These are phyloP conservation scores for Bathynomus jamesi DNA, from an alignment of 1,140 invertebrate species.

Conservation along the genomic window DNA sequence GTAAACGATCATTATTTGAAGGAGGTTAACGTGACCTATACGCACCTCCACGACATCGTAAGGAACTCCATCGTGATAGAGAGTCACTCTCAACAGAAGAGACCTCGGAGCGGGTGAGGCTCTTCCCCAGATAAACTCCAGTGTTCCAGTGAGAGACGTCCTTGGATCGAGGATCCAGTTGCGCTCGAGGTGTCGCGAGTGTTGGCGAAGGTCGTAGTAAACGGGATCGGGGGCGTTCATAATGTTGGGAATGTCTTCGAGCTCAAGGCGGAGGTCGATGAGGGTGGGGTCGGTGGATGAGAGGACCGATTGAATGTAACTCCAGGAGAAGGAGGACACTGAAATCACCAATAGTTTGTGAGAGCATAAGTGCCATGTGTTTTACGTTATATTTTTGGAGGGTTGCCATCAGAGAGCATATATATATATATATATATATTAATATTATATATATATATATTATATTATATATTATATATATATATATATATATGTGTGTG, in stretches of 20 bases:
- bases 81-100: conserved; percentile 9
- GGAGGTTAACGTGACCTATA: too few species aligned
- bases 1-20: too few species aligned
- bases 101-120: conserved; percentile 27
- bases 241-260: conserved; percentile 8
- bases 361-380: too few species aligned
- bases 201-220: conserved; percentile 24
- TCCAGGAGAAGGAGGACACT: conserved; percentile 34
- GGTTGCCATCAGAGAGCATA: background rate
- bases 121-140: conserved; percentile 28
- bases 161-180: conserved; percentile 16
- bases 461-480: background rate
- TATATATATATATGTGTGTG: conserved; percentile 5
- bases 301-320: conserved; percentile 24
- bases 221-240: conserved; percentile 20
- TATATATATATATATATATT: background rate
- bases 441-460: background rate
- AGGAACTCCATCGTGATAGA: conserved; percentile 17
- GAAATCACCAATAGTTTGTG: background rate
- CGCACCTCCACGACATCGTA: conserved; percentile 26
- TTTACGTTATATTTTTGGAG: too few species aligned
- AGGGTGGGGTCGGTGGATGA: conserved; percentile 14
- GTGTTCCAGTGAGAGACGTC: conserved; percentile 11
- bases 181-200: conserved; percentile 25
- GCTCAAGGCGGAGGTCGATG: conserved; percentile 12